Evolutionary conservation across 2,113 vertebrate species (phyloP), one percentile per base, ranked within the genome.

Genomic region (Lucifuga dentata): DNA sequence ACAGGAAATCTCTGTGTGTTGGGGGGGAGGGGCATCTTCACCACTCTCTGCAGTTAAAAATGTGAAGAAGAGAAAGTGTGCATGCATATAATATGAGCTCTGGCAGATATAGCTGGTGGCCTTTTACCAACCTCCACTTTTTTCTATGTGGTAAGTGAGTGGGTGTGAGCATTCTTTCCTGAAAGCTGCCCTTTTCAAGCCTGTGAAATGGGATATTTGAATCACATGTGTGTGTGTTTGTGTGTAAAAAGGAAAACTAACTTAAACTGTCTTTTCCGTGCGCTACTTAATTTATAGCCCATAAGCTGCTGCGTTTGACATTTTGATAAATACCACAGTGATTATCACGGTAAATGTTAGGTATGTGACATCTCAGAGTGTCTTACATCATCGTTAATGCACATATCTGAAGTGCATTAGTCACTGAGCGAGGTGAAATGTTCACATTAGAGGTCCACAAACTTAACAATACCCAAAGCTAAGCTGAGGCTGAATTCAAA

Each of bases 241-340:
- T n/a, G n/a, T n/a, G n/a, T n/a, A n/a, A n/a, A n/a, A n/a, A n/a
- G n/a, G n/a, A n/a, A n/a, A n/a, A n/a, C n/a, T n/a, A n/a, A n/a
- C n/a, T n/a, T n/a, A n/a, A n/a, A n/a, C n/a, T n/a, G n/a, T n/a
- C n/a, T n/a, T n/a, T n/a, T n/a, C n/a, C n/a, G n/a, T n/a, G n/a
- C 16, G 9, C 7, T 43, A 29, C 23, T 35, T 59, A 17, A 57
- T 56, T 56, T 8, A 23, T 53, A 63, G 50, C 24, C 11, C 19
- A 41, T 4, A 3, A 63, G 17, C 21, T 17, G 15, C 40, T 24
- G 11, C 32, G 46, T 65, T 56, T 75, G 66, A 73, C 58, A 84
- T 77, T 84, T 79, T 60, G 49, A 69, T 68, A 66, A 75, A 77
- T 82, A 41, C 40, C 73, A 75, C 24, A 15, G 4, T 36, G 52